Evolutionary conservation across 2,888 invertebrate species (phyloP), one percentile per base, ranked within the genome.

Genomic region (Galerucella nymphaeae): DNA sequence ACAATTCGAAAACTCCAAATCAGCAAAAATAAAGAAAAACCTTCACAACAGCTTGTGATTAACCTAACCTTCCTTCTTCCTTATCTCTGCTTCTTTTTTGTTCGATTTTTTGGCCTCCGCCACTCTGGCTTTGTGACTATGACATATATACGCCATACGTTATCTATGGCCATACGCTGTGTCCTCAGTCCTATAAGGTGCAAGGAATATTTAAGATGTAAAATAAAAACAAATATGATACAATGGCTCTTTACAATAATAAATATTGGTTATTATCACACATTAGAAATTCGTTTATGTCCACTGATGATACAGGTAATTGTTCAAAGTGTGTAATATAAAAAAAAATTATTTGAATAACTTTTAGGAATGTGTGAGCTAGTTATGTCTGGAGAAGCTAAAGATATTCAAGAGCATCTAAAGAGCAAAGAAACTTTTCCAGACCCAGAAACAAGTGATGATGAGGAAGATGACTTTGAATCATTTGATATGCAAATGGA

Each of bases 161-260:
- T 23, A 23, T 3, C 23, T 23, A 23, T 23, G 23, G n/a, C n/a
- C n/a, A n/a, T n/a, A n/a, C n/a, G n/a, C n/a, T n/a, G n/a, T n/a
- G n/a, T n/a, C n/a, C n/a, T n/a, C n/a, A n/a, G n/a, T 23, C 23
- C 23, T 23, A 23, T 23, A 2, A 23, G 2, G 2, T 23, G 23
- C 23, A 23, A 23, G 23, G 23, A 23, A 23, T 23, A 23, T 23
- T 23, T 30, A 38, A 38, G 30, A 38, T 38, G 30, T 38, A 38
- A 38, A 38, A 38, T 38, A 9, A 13, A 45, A 45, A 45, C 14
- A 45, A 11, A 30, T 9, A 41, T 61, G 16, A 38, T 30, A 66
- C 41, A 62, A 98, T 98, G 98, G 97, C 97, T 79, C 92, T 96
- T 77, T 97, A 96, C 86, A 97, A 98, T 86, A 96, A 98, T 87